Evolutionary conservation across 30 jellyfish, hydroid and myxozoan species (phyloP).

Genomic region (Hydra vulgaris): DNA sequence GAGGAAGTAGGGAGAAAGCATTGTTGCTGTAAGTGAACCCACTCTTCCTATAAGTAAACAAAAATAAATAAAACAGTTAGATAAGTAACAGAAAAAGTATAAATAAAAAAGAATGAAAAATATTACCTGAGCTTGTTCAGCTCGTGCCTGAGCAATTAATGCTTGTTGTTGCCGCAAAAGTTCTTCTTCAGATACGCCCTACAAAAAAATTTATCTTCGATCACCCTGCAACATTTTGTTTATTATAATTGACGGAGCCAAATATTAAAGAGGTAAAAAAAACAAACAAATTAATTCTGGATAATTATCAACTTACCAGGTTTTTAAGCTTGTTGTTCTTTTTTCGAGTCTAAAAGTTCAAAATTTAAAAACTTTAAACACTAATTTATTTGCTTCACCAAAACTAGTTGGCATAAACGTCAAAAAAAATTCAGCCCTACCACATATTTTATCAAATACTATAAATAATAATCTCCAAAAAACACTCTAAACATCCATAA

Average conservation of each 20-base stretch:
- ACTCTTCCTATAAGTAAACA: conserved; percentile 31
- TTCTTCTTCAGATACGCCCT: conserved; percentile 94
- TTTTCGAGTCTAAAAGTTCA: conserved; percentile 23
- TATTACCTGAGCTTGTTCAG: conserved; percentile 76
- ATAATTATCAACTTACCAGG: conserved; percentile 8
- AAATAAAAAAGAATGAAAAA: no score
- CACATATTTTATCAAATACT: no score
- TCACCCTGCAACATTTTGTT: no score
- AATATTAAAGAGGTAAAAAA: not conserved
- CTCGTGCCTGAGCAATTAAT: conserved; percentile 82
- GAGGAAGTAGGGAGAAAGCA: conserved; percentile 15
- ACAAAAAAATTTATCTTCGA: not conserved
- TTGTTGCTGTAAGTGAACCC: conserved; percentile 62
- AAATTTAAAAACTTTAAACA: no score
- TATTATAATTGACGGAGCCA: not conserved
- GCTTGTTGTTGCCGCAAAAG: conserved; percentile 88
- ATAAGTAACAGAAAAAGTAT: no score
- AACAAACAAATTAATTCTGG: not conserved
- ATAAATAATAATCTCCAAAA: no score
- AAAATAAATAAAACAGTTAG: not conserved
- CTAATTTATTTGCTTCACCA: no score
- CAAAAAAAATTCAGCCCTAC: no score
- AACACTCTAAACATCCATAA: no score
- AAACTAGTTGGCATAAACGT: no score
- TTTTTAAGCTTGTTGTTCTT: conserved; percentile 32